phyloP scores from a whole-genome alignment of 2,113 vertebrate species.

The Recurvirostra avosetta region DNA sequence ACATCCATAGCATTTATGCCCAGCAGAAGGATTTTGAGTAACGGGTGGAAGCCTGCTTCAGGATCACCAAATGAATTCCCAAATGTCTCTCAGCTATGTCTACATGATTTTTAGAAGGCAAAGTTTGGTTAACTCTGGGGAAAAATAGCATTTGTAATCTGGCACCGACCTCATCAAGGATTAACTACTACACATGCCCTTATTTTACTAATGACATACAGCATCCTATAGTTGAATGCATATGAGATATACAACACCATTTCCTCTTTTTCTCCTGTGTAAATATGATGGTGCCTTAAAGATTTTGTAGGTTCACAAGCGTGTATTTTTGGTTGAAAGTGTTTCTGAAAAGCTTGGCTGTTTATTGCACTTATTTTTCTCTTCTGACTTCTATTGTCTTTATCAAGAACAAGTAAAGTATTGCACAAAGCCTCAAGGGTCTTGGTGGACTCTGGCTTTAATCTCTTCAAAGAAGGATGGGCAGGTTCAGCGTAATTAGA shows the following conservation, averaged over 20 bases:
- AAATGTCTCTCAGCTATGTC: background rate
- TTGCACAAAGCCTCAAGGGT: background rate
- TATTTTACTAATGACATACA: background rate
- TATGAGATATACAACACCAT: background rate
- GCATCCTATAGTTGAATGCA: rapidly evolving
- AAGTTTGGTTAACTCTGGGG: background rate
- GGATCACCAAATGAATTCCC: background rate
- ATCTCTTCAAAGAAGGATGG: background rate
- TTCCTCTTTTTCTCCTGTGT: background rate
- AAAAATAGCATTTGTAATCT: background rate
- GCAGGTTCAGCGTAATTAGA: slow-evolving; percentile 11
- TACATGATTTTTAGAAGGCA: background rate
- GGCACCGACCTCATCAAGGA: background rate
- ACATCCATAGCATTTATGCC: background rate
- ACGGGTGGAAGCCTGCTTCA: background rate
- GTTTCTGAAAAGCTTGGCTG: background rate
- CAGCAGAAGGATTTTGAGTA: background rate
- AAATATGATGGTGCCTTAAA: background rate
- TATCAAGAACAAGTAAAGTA: background rate
- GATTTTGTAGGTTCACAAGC: background rate
- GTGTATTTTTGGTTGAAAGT: background rate
- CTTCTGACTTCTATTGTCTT: slow-evolving; percentile 10
- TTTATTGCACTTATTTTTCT: background rate
- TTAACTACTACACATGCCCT: background rate
- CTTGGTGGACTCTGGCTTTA: background rate